phyloP scores from a whole-genome alignment of 2,888 invertebrate species.

The Enchytraeus crypticus region DNA sequence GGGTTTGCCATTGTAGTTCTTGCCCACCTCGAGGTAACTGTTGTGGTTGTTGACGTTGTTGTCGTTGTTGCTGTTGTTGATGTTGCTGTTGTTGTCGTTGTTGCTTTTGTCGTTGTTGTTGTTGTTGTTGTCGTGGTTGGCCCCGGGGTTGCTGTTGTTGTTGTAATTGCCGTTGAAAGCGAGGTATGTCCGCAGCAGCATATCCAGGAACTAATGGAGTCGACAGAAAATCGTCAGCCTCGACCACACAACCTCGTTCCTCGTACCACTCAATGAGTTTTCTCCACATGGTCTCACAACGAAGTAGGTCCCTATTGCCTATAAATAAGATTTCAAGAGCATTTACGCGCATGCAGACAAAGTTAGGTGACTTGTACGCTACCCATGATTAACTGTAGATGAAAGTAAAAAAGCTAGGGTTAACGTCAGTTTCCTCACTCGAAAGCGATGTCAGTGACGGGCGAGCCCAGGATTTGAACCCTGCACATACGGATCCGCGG shows the following conservation, averaged over 20 bases:
- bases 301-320: slow-evolving; percentile 2
- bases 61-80: neutral
- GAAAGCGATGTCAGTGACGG: too few relatives aligned
- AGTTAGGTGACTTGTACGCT: too few relatives aligned
- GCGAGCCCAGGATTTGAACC: too few relatives aligned
- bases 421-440: too few relatives aligned
- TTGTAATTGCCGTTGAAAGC: neutral
- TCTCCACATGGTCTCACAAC: slow-evolving; percentile 1
- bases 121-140: neutral
- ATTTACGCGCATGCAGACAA: too few relatives aligned
- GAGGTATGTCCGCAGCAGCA: neutral
- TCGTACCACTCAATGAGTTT: neutral
- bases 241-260: neutral
- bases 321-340: neutral
- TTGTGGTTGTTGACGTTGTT: neutral
- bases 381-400: too few relatives aligned
- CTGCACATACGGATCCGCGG: too few relatives aligned
- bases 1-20: neutral
- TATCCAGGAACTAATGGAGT: neutral
- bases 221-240: neutral
- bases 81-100: neutral
- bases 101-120: neutral
- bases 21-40: neutral
- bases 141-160: neutral
- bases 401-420: too few relatives aligned